phyloP scores from a whole-genome alignment of 2,113 vertebrate genomes.

The Lanius collurio region DNA sequence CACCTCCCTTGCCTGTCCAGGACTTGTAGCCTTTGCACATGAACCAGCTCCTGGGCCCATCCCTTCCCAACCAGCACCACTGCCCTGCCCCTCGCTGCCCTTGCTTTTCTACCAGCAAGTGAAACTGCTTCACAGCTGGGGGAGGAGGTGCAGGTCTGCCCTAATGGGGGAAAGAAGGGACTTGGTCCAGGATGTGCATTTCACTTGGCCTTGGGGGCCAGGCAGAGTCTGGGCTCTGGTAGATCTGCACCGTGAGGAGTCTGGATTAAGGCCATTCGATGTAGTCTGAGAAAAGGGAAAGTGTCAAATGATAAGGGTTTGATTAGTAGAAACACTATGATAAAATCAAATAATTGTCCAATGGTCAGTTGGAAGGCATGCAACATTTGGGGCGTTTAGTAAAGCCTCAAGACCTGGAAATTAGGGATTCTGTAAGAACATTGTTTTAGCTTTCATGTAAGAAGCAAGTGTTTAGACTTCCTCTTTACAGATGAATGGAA shows the following conservation, averaged over 20 bases:
- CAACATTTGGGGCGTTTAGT: background rate
- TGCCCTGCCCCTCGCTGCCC: background rate
- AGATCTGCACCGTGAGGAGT: background rate
- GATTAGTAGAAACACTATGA: background rate
- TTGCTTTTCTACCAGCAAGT: background rate
- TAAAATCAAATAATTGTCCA: background rate
- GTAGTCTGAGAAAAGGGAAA: background rate
- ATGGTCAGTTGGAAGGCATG: background rate
- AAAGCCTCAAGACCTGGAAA: background rate
- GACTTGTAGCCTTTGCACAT: no score
- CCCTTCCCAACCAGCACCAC: background rate
- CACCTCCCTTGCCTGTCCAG: background rate
- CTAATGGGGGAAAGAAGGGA: fast-evolving
- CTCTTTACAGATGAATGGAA: background rate
- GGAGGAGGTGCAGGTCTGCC: background rate
- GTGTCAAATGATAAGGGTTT: background rate
- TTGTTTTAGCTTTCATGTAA: background rate
- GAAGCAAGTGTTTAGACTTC: background rate
- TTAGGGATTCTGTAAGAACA: background rate
- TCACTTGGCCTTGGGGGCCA: background rate
- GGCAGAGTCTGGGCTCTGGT: background rate
- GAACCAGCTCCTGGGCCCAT: no score
- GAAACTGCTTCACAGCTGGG: background rate
- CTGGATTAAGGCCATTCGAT: background rate
- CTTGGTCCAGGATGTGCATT: background rate